Evolutionary conservation across 2,113 vertebrate species (phyloP), one percentile per base, ranked within the genome.

Genomic region (Hydrochoerus hydrochaeris): DNA sequence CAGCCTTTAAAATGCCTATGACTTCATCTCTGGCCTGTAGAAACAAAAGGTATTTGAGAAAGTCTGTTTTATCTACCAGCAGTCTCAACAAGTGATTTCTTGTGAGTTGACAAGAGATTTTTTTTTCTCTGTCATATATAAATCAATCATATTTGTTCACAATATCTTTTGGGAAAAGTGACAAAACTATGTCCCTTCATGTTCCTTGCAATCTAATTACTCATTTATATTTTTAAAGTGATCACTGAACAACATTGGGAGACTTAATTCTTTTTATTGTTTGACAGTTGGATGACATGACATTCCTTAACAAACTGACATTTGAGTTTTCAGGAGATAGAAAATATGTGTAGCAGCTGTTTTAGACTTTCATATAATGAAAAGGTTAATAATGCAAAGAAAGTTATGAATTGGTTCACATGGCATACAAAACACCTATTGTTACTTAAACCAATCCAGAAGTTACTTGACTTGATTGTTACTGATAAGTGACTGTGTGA

Each of bases 1-100:
- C 99, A 78, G 99, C 99, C 97, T 99, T 99, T 97, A 99, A 98
- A 96, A 99, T 99, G 7, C 99, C 99, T 98, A 99, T 99, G 98
- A 99, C 99, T 98, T 99, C 99, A 97, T 99, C 99, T 97, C 99
- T 98, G 98, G 99, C 99, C 99, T 99, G 98, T 83, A 97, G 95
- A 98, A 98, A 98, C 85, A 98, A 62, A 98, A 95, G 93, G 4
- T 88, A 96, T 96, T 96, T 97, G 95, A 92, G 88, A 98, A 94
- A 98, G 77, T 12, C 71, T 5, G 7, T 1, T 90, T 65, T 94
- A 13, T 93, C 22, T 89, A 69, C 71, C 73, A 95, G 54, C 38
- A 80, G 71, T 20, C 81, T 98, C 93, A 78, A 38, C 75, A 88
- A 83, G 32, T 80, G 78, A 22, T 85, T 91, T 96, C 52, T 95